Base-by-base conservation (phyloP, 2,797 vertebrate species). In the Scarus forsteni region DNA sequence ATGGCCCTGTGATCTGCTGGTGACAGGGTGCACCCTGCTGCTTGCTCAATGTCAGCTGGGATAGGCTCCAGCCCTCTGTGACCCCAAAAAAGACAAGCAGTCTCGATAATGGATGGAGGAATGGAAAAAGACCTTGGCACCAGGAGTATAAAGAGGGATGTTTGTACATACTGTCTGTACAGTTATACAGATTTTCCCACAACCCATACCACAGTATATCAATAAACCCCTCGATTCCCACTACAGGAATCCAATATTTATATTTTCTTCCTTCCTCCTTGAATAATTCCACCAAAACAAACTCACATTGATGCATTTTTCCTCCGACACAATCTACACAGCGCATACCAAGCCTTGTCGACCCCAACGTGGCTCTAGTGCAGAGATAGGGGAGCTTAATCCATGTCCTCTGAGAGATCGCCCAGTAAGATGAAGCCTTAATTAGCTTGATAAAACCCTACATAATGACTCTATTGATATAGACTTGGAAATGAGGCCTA, bases 401-500 rank as follows among this genome's bases (percentile, higher is more conserved):
- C 89, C 90, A 64, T 79, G 89, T 92, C 92, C 90, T 88, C 70
- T 61, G 92, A 94, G 93, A 92, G 89, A 92, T 91, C 34, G 83
- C 79, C 84, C 84, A 85, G 80, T 89, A 91, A 92, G 91, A 93
- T 91, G 90, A 87, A 79, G 89, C 75, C 82, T 92, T 93, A 94
- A 95, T 94, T 94, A 94, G 88, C 73, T 77, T 75, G 89, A 95
- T 94, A 91, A 93, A 93, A 71, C 81, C 74, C 79, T 60, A 77
- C 87, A 92, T 90, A 91, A 93, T 89, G 88, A 88, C 66, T 63
- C 84, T 79, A 88, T 89, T 92, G 90, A 94, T 89, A 91, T 53
- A 72, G 73, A 77, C 80, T 77, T 69, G 73, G 66, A 87, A 87
- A 89, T 70, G 77, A 90, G 81, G 79, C 73, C 81, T 82, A 75